These are phyloP conservation scores for Phoxinus phoxinus DNA, from an alignment of 2,113 vertebrate species.

Conservation along the genomic window DNA sequence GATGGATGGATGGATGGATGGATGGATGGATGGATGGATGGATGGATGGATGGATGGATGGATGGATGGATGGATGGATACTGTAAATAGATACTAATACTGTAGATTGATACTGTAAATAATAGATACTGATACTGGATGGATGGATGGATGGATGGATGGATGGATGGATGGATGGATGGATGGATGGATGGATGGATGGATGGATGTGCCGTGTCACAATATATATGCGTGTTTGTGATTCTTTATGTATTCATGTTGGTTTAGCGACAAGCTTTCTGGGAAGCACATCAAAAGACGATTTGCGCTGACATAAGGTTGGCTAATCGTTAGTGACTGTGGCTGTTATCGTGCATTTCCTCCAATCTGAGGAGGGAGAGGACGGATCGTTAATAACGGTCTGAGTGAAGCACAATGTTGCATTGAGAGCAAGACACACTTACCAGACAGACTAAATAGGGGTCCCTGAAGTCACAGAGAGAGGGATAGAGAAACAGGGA, in stretches of 20 bases:
- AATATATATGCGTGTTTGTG: neutral
- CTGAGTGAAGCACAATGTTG: conserved; percentile 62
- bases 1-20: neutral
- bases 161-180: neutral
- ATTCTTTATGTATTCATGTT: neutral
- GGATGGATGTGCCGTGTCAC: neutral
- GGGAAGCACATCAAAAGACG: conserved; percentile 25
- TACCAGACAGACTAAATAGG: conserved; percentile 61
- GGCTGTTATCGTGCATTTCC: conserved; percentile 25
- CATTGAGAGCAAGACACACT: conserved; percentile 62
- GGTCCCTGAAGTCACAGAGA: conserved; percentile 61
- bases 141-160: too few species aligned
- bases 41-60: neutral
- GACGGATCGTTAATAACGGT: conserved; percentile 9
- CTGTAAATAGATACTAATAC: too few species aligned
- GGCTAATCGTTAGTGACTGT: conserved; percentile 15
- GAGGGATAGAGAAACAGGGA: neutral
- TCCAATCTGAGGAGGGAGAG: conserved; percentile 1
- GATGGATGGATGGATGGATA: neutral
- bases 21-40: neutral
- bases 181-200: too few species aligned
- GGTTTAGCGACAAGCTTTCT: neutral
- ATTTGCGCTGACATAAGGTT: conserved; percentile 1
- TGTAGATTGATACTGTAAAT: too few species aligned
- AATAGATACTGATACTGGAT: neutral